phyloP scores from a whole-genome alignment of 2,797 vertebrate species.

The Mionectes olivaceus region DNA sequence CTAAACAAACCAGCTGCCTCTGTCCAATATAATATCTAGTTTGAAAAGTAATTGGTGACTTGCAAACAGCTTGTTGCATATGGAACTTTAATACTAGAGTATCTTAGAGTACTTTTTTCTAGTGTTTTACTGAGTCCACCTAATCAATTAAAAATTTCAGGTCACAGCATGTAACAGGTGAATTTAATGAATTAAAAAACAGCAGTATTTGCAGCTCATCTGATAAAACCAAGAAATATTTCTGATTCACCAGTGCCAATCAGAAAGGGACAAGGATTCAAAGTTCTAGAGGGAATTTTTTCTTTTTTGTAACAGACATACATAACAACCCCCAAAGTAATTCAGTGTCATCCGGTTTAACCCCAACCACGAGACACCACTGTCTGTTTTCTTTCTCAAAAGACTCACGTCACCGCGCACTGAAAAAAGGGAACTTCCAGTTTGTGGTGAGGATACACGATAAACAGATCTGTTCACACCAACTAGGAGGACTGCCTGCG shows the following conservation, averaged over 20 bases:
- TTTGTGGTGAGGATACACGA: constrained; percentile 73
- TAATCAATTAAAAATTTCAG: not conserved
- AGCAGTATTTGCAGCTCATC: not conserved
- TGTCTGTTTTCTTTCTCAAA: constrained; percentile 66
- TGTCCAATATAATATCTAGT: not conserved
- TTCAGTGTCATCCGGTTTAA: constrained; percentile 65
- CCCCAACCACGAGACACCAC: constrained; percentile 67
- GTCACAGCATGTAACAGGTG: not conserved
- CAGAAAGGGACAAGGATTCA: not conserved
- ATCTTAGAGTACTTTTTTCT: not conserved
- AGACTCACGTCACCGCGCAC: constrained; percentile 70
- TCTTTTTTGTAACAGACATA: not conserved
- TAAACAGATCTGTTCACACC: constrained; percentile 70
- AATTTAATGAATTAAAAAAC: not conserved
- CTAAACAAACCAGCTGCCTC: not conserved
- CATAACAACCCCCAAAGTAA: constrained; percentile 47
- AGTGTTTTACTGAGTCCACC: not conserved
- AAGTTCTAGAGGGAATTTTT: not conserved
- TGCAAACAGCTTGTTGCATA: not conserved
- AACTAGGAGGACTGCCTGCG: not conserved
- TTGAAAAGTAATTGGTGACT: not conserved
- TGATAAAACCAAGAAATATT: not conserved
- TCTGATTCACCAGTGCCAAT: not conserved
- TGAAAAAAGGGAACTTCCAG: constrained; percentile 78
- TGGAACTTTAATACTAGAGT: not conserved